Evolutionary conservation across 2,797 vertebrate species (phyloP).

Genomic region (Eupleurogrammus muticus): DNA sequence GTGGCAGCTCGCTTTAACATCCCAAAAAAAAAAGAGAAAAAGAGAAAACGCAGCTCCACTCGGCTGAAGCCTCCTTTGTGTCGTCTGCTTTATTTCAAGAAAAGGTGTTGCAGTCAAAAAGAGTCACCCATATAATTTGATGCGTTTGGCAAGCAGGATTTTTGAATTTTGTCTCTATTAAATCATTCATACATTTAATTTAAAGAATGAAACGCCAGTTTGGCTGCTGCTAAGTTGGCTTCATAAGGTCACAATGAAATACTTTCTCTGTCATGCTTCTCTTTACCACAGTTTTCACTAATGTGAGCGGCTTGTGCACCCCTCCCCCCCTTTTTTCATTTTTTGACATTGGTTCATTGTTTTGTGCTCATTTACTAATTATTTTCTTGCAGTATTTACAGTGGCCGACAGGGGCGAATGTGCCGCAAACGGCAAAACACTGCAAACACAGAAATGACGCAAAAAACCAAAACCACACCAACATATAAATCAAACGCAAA

Average conservation of each 20-base stretch:
- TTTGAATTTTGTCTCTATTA: slow-evolving; percentile 37
- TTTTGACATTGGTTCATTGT: background rate
- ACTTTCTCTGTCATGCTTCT: slow-evolving; percentile 24
- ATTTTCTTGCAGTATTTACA: background rate
- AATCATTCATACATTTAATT: slow-evolving; percentile 43
- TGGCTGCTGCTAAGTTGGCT: slow-evolving; percentile 27
- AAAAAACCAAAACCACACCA: too few relatives aligned
- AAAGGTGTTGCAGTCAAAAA: slow-evolving; percentile 28
- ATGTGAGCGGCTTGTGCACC: slow-evolving; percentile 7
- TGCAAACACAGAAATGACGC: too few relatives aligned
- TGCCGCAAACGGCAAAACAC: too few relatives aligned
- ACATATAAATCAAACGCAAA: too few relatives aligned
- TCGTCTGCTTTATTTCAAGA: slow-evolving; percentile 37
- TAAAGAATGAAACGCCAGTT: slow-evolving; percentile 28
- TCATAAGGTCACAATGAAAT: slow-evolving; percentile 44
- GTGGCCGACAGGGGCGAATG: too few relatives aligned
- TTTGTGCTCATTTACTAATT: background rate
- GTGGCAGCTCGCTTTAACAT: slow-evolving; percentile 56
- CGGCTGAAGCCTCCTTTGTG: slow-evolving; percentile 46
- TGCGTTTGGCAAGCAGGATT: slow-evolving; percentile 35
- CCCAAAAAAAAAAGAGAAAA: slow-evolving; percentile 30
- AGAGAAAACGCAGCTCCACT: slow-evolving; percentile 33
- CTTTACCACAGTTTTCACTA: slow-evolving; percentile 3
- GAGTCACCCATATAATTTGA: slow-evolving; percentile 16
- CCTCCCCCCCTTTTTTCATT: background rate